A percentile compares a stretch with the other conserved stretches of the same genome.
Conservation (phyloP, 2,113 vertebrate genomes). For the Cnemophilus loriae region DNA sequence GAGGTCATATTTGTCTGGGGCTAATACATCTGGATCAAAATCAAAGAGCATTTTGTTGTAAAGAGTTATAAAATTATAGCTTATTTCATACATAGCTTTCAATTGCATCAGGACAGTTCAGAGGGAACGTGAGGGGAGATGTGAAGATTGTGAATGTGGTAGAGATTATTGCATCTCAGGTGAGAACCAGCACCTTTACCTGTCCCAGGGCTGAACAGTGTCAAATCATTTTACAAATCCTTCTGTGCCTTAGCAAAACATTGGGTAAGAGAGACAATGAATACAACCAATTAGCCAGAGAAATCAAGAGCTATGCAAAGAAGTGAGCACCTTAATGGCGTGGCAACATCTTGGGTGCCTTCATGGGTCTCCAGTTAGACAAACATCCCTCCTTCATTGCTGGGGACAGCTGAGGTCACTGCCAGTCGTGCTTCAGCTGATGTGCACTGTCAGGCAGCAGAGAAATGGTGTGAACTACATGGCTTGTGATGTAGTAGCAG, state of each 20-base stretch:
- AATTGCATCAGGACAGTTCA: not conserved
- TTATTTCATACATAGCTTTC: not conserved
- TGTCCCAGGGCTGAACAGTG: not conserved
- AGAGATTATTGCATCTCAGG: not conserved
- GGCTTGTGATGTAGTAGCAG: not conserved
- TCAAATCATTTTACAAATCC: not conserved
- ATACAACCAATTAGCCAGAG: not conserved
- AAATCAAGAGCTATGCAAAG: not conserved
- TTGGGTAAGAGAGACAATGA: rapidly evolving
- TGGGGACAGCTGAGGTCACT: not conserved
- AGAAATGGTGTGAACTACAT: not conserved
- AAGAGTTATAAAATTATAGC: not conserved
- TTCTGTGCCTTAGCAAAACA: not conserved
- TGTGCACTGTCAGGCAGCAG: not conserved
- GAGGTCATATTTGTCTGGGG: not conserved
- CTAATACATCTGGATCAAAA: not conserved
- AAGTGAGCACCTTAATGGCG: not conserved
- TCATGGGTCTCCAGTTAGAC: not conserved
- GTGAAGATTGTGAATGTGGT: not conserved
- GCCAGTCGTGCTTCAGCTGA: not conserved
- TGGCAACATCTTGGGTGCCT: not conserved
- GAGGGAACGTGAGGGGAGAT: not conserved
- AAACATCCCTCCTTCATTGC: not conserved
- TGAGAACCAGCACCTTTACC: not conserved
- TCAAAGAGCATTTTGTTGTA: not conserved